phyloP scores from a whole-genome alignment of 2,888 invertebrate species.

The Sicus ferrugineus region DNA sequence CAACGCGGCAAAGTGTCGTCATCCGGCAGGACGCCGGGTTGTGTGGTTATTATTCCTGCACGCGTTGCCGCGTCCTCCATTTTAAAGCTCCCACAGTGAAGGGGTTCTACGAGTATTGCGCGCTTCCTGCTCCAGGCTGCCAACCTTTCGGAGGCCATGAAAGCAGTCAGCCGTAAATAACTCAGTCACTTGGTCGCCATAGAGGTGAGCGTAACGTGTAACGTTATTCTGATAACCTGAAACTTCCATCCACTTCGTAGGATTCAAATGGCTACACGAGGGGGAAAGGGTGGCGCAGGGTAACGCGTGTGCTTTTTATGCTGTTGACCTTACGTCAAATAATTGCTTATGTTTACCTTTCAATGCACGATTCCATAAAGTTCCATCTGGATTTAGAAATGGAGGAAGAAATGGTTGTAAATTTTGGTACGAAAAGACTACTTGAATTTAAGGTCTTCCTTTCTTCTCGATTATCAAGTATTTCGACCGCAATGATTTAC shows the following conservation, averaged over 20 bases:
- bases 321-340: background rate
- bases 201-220: too few relatives aligned
- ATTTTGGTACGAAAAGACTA: too few relatives aligned
- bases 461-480: too few relatives aligned
- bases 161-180: background rate
- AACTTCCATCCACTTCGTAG: too few relatives aligned
- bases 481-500: too few relatives aligned
- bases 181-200: background rate
- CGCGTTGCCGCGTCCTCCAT: background rate
- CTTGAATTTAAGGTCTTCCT: too few relatives aligned
- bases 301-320: background rate
- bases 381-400: too few relatives aligned
- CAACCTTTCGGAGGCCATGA: background rate
- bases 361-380: too few relatives aligned
- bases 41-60: background rate
- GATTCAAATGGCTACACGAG: too few relatives aligned
- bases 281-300: too few relatives aligned
- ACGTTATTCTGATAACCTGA: too few relatives aligned
- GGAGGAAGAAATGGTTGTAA: too few relatives aligned
- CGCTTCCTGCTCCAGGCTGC: background rate
- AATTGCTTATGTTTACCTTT: background rate
- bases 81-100: background rate
- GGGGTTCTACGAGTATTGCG: background rate
- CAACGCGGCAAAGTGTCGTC: slow-evolving; percentile 19
- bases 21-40: background rate